Conservation (phyloP, 2,797 vertebrate genomes). For the Cyclopterus lumpus region DNA sequence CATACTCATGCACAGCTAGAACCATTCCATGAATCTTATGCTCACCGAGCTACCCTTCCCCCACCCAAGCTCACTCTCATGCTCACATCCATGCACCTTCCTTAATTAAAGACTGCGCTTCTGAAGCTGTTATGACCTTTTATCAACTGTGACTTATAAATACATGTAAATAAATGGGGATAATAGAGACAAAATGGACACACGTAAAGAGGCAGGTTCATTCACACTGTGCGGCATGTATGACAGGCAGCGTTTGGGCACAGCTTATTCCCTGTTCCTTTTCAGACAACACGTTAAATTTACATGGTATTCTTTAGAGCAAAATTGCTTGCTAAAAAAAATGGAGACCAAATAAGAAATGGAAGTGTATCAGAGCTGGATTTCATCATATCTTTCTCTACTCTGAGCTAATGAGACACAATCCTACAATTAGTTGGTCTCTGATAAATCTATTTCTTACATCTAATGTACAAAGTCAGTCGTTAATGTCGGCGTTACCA, state of each 20-base stretch:
- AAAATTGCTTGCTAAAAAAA: slow-evolving; percentile 29
- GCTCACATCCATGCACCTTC: slow-evolving; percentile 76
- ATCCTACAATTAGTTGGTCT: slow-evolving; percentile 29
- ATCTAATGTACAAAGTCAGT: slow-evolving; percentile 22
- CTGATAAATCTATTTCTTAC: slow-evolving; percentile 29
- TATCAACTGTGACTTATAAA: slow-evolving; percentile 69
- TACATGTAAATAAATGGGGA: slow-evolving; percentile 58
- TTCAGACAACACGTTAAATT: slow-evolving; percentile 37
- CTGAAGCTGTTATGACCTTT: slow-evolving; percentile 68
- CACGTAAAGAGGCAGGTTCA: slow-evolving; percentile 44
- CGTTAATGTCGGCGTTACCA: slow-evolving; percentile 2
- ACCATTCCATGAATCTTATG: slow-evolving; percentile 81
- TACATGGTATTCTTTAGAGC: slow-evolving; percentile 20
- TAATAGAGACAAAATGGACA: slow-evolving; percentile 56
- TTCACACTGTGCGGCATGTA: slow-evolving; percentile 56
- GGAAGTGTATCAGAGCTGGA: slow-evolving; percentile 29
- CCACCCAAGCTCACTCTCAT: slow-evolving; percentile 76
- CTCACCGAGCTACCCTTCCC: slow-evolving; percentile 79
- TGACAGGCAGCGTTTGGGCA: slow-evolving; percentile 43
- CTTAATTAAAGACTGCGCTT: slow-evolving; percentile 82
- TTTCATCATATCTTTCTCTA: slow-evolving; percentile 45
- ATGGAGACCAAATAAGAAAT: slow-evolving; percentile 37
- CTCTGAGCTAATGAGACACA: slow-evolving; percentile 48
- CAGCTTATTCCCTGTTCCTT: slow-evolving; percentile 44
- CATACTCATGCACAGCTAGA: slow-evolving; percentile 74